Base-by-base conservation (phyloP, 2,888 invertebrate genomes). In the Boloria euphrosyne region DNA sequence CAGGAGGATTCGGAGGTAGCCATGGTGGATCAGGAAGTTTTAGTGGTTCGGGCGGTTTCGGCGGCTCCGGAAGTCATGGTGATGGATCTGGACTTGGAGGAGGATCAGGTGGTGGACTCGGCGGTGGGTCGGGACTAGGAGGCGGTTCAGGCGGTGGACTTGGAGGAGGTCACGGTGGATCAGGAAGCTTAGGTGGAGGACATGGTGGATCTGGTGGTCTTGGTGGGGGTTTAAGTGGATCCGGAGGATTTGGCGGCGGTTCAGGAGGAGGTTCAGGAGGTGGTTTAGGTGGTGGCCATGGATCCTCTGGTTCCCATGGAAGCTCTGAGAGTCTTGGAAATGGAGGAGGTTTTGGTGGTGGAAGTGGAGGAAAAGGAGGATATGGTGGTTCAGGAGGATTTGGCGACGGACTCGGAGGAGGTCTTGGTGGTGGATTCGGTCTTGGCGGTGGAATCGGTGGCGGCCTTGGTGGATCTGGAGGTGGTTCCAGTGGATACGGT, bases 231-330 rank as follows among this genome's bases (percentile, higher is more conserved):
- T 71, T 71, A 16, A 67, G 74, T 2, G 66, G 69, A 27, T 70
- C 71, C 2, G 75, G 77, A 17, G 74, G 75, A 1, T 47, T 61
- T 10, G 84, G 86, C 66, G 83, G 85, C 67, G 75, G 77, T 43
- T 16, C 38, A 38, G 78, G 75, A 27, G 68, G 74, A 52, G 70
- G 75, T 60, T 67, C 75, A 52, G 74, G 74, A 16, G 50, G 59
- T 1, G 65, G 68, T 1, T 71, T 61, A 14, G 71, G 73, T 1
- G 71, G 72, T 4, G 74, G 76, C 14, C 46, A 38, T 2, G n/a
- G n/a, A n/a, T n/a, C n/a, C n/a, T n/a, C n/a, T n/a, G n/a, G n/a
- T n/a, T n/a, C n/a, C n/a, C n/a, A n/a, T n/a, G 55, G 55, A 18
- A 18, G 38, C 16, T 55, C 44, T 13, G 54, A 14, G 4, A 43